Base-by-base conservation (phyloP, 2,113 vertebrate species). In the Fulmarus glacialis region DNA sequence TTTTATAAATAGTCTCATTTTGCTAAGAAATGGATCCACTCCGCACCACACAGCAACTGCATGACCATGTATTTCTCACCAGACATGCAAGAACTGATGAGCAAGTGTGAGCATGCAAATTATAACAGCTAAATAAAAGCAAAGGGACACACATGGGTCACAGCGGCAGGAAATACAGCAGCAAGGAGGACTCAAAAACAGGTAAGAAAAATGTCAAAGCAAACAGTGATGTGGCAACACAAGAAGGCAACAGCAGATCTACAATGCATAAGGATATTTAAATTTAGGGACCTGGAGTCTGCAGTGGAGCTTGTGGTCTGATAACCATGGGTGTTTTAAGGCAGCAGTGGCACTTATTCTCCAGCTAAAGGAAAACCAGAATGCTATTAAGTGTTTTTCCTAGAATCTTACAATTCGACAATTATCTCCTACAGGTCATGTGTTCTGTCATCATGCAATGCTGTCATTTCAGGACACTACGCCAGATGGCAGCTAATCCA, bases 261-360 rank as follows among this genome's bases (percentile, higher is more conserved):
- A 36, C 42, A 78, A 52, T 71, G 62, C 87, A 53, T 48, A 90
- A 59, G 32, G 22, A 43, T 70, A 83, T 87, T 71, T 82, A 95
- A 75, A 68, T 27, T 12, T 24, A 85, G 73, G 89, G 63, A 99
- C 99, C 99, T 99, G 97, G 23, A 99, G 98, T 78, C 97, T 98
- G 85, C 95, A 97, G 98, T 99, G 99, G 91, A 99, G 98, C 82
- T 90, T 98, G 89, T 94, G 98, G 94, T 99, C 99, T 70, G 99
- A 99, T 82, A 99, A 97, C 99, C 99, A 99, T 34, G 99, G 98
- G 90, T 99, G 99, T 91, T 99, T 99, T 93, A 99, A 98, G 43
- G 99, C 98, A 98, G 99, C 99, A 18, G 99, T 98, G 20, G 99
- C 99, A 56, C 99, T 99, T 98, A 99, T 99, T 95, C 99, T 99